Evolutionary conservation across 2,888 invertebrate species (phyloP).

Genomic region (Synanthedon vespiformis): DNA sequence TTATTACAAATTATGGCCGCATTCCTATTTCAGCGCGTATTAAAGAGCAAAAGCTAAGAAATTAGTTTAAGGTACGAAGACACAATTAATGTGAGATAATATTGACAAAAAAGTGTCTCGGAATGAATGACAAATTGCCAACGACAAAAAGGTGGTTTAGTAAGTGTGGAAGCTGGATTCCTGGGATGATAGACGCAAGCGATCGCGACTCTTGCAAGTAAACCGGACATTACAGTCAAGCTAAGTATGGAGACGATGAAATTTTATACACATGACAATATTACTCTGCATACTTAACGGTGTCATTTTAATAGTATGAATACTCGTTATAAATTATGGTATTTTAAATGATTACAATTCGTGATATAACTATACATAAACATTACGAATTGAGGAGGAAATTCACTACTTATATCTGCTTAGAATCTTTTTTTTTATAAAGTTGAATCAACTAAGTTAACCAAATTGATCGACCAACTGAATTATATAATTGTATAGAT

Average conservation of each 20-base stretch:
- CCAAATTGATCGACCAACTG: no score
- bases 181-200: conserved; percentile 9
- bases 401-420: no score
- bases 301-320: no score
- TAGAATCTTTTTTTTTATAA: no score
- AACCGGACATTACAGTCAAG: conserved; percentile 1
- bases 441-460: no score
- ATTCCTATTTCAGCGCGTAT: conserved; percentile 52
- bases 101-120: conserved; percentile 39
- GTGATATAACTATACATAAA: no score
- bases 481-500: no score
- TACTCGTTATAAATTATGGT: no score
- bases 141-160: conserved; percentile 32
- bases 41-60: conserved; percentile 37
- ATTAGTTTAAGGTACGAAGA: conserved; percentile 20
- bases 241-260: background rate
- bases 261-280: no score
- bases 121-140: conserved; percentile 50
- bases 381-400: no score
- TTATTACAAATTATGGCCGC: conserved; percentile 69
- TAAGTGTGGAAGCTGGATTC: conserved; percentile 15
- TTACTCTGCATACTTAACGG: no score
- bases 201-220: conserved; percentile 5
- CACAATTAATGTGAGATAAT: conserved; percentile 52
- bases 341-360: no score